Conservation (phyloP, 2,113 vertebrate genomes). For the Nycticorax nycticorax region DNA sequence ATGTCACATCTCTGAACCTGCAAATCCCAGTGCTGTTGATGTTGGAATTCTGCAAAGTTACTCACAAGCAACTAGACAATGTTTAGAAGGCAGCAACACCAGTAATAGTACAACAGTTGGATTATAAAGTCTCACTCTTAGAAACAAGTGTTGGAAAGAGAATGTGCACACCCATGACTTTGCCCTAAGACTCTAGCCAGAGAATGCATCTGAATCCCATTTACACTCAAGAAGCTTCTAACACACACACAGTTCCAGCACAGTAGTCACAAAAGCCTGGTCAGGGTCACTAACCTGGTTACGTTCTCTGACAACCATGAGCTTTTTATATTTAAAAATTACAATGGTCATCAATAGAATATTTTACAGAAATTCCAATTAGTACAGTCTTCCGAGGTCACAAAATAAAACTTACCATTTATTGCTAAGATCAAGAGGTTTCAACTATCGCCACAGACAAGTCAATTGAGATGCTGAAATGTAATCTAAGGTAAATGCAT, state of each 20-base stretch:
- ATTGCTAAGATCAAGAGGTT: slow-evolving; percentile 13
- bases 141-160: background rate
- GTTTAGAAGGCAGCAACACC: background rate
- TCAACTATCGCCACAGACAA: background rate
- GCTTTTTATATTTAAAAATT: background rate
- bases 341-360: background rate
- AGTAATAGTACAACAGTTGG: background rate
- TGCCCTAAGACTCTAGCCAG: background rate
- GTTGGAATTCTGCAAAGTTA: background rate
- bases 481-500: background rate
- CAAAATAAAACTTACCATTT: slow-evolving; percentile 7
- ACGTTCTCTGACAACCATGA: background rate
- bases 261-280: background rate
- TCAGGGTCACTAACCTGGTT: background rate
- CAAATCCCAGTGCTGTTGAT: background rate
- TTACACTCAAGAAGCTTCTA: background rate
- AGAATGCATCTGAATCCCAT: background rate
- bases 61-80: background rate
- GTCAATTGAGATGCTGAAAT: background rate
- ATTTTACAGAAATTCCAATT: background rate
- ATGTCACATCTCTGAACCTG: background rate
- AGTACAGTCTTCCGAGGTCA: background rate
- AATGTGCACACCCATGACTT: background rate
- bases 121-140: background rate
- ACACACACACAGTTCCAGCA: background rate